Evolutionary conservation across 2,797 vertebrate genomes (phyloP), one percentile per base, ranked within the genome.

Genomic region (Poecilia velifera): DNA sequence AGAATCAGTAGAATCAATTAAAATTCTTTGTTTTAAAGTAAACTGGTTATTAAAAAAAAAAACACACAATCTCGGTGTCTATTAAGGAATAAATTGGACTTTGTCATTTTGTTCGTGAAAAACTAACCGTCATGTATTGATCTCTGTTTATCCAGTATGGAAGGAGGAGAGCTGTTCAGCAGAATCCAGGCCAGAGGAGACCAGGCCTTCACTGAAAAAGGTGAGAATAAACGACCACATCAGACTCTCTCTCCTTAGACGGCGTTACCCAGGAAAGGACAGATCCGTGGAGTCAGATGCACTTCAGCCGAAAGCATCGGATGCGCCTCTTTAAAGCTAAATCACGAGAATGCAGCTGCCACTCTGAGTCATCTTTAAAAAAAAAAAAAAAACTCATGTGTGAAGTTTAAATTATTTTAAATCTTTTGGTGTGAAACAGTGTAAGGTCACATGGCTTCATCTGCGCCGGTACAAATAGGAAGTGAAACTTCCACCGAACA

Each of bases 191-290:
- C 96, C 84, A 96, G 98, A 92, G 98, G 98, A 74, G 98, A 99
- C 94, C 97, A 99, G 88, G 98, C 98, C 80, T 99, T 99, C 94
- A 99, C 98, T 8, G 98, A 99, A 90, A 97, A 96, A 97, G 98
- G 98, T 99, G 93, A 78, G 64, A 45, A 73, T 71, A 34, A 62
- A 80, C 20, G 45, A 6, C 1, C 3, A 46, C 14, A 4, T 25
- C 45, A 51, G 28, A 46, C 36, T 46, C 39, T 39, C 18, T 28
- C 22, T 28, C 25, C 39, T 68, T 39, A 12, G 8, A 66, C 10
- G 43, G 66, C 41, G 59, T 76, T 13, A 45, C 9, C 47, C 72
- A 25, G 25, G 20, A 78, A 68, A 16, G 13, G 25, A 62, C 39
- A 59, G 73, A 47, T n/a, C 18, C 14, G 5, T 34, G 2, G 41